Evolutionary conservation across 2,113 vertebrate genomes (phyloP).

Genomic region (Oreochromis aureus): DNA sequence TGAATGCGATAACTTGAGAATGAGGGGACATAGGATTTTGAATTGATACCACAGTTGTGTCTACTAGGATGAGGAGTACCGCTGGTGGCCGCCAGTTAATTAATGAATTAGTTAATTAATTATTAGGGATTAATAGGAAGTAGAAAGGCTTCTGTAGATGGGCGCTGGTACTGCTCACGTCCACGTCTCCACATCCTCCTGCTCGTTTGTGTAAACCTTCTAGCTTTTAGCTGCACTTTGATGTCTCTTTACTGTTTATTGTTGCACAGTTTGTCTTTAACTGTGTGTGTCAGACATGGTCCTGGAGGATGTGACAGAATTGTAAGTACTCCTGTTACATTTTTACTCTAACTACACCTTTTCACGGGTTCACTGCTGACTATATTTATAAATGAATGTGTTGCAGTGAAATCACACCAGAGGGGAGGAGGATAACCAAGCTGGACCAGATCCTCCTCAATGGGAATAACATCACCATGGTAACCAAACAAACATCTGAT

Average conservation of each 20-base stretch:
- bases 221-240: not conserved
- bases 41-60: accelerated
- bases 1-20: accelerated
- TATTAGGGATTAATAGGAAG: not conserved
- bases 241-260: not conserved
- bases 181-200: not conserved
- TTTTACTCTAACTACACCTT: accelerated
- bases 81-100: accelerated
- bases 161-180: not conserved
- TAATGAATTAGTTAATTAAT: not conserved
- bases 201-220: not conserved
- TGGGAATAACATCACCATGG: constrained; percentile 99
- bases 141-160: not conserved
- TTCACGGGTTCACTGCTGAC: not conserved
- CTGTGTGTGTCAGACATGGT: constrained; percentile 77
- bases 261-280: constrained; percentile 53
- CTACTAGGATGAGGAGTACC: not conserved
- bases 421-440: constrained; percentile 95
- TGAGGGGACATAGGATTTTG: accelerated
- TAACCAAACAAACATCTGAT: constrained; percentile 22
- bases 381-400: not conserved
- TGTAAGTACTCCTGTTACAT: constrained; percentile 68
- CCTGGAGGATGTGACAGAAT: constrained; percentile 86
- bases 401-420: constrained; percentile 92
- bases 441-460: constrained; percentile 96